These are phyloP conservation scores for Pagrus major DNA, from an alignment of 2,113 vertebrate species.

Conservation along the genomic window DNA sequence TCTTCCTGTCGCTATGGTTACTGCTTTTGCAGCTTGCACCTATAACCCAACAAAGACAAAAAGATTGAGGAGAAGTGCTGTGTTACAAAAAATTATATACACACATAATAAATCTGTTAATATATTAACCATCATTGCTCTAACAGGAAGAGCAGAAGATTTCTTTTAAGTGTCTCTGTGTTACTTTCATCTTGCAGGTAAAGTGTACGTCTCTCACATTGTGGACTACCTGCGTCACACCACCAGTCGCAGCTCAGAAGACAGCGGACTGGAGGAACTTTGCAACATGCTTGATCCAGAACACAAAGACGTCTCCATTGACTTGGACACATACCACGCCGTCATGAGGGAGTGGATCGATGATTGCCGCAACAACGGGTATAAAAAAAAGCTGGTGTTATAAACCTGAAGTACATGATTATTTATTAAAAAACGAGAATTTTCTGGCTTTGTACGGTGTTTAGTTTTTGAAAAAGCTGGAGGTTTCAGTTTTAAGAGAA, in stretches of 20 bases:
- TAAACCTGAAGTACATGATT: not conserved
- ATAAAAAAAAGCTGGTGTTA: no score
- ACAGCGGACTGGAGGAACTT: constrained; percentile 89
- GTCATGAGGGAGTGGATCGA: constrained; percentile 92
- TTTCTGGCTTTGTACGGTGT: not conserved
- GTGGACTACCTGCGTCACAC: constrained; percentile 89
- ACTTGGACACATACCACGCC: constrained; percentile 88
- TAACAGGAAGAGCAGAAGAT: not conserved
- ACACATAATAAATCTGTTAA: not conserved
- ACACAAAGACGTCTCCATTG: constrained; percentile 87
- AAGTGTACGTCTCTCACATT: constrained; percentile 90
- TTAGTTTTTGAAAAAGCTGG: no score
- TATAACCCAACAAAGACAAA: constrained; percentile 1
- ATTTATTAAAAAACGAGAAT: not conserved
- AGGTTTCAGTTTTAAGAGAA: not conserved
- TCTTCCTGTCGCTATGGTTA: constrained; percentile 33
- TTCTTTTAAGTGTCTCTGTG: not conserved
- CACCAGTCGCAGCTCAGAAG: constrained; percentile 85
- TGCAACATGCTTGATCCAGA: constrained; percentile 92
- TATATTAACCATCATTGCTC: not conserved
- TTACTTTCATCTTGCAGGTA: constrained; percentile 80
- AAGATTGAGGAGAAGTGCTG: not conserved
- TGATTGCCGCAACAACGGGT: constrained; percentile 87
- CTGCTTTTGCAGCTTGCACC: constrained; percentile 22
- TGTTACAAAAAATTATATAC: not conserved